A percentile compares a stretch with the other conserved stretches of the same genome.
phyloP scores from a whole-genome alignment of 2,797 vertebrate species.

The Diglossa cyanea region DNA sequence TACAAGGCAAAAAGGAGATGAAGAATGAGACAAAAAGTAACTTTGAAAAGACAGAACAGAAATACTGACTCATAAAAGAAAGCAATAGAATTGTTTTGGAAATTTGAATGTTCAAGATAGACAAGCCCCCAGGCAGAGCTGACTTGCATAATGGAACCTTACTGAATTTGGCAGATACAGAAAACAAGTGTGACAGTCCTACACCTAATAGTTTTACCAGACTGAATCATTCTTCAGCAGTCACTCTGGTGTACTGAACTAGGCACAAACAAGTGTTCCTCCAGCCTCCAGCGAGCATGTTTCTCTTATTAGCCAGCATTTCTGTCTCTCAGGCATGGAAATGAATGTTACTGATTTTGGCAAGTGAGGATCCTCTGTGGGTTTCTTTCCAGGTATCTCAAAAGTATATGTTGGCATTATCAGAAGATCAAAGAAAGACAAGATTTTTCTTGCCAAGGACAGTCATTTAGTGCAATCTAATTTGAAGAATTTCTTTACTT shows the following conservation, averaged over 20 bases:
- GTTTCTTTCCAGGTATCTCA: not conserved
- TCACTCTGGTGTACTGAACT: not conserved
- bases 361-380: not conserved
- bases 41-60: not conserved
- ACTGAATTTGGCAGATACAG: not conserved
- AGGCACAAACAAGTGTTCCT: conserved; percentile 20
- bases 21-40: not conserved
- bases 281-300: not conserved
- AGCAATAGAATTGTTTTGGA: conserved; percentile 37
- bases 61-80: not conserved
- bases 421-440: conserved; percentile 28
- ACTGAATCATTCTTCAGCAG: not conserved
- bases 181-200: conserved; percentile 7
- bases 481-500: conserved; percentile 6
- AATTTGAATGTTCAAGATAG: conserved; percentile 19
- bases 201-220: not conserved
- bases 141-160: not conserved
- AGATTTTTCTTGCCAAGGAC: conserved; percentile 6
- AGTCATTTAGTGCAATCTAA: not conserved
- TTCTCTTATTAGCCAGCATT: not conserved
- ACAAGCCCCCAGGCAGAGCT: conserved; percentile 26
- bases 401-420: not conserved
- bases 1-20: not conserved
- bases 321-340: not conserved
- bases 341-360: conserved; percentile 25